phyloP scores from a whole-genome alignment of 2,113 vertebrate genomes.

The Paraplagusia blochii region DNA sequence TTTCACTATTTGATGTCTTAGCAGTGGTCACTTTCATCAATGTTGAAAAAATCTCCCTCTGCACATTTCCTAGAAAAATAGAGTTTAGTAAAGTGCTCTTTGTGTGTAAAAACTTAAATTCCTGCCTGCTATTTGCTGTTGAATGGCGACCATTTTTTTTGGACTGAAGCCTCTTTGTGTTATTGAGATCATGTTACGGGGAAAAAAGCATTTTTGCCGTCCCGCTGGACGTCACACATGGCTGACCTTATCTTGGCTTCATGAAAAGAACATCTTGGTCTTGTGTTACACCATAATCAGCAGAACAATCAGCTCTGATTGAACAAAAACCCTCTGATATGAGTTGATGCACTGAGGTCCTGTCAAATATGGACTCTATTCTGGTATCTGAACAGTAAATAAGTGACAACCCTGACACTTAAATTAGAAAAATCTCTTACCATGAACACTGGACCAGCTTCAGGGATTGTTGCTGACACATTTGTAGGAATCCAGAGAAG shows the following conservation, averaged over 20 bases:
- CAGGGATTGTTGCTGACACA: slow-evolving; percentile 45
- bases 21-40: slow-evolving; percentile 21
- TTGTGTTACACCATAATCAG: slow-evolving; percentile 14
- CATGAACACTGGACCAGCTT: slow-evolving; percentile 13
- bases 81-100: slow-evolving; percentile 3
- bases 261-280: slow-evolving; percentile 16
- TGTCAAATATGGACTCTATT: not conserved
- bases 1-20: slow-evolving; percentile 17
- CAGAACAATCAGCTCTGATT: not conserved
- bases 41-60: slow-evolving; percentile 13
- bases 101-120: not conserved
- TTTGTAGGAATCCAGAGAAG: slow-evolving; percentile 47
- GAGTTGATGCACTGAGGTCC: too few relatives aligned
- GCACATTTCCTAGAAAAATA: slow-evolving; percentile 26
- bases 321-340: too few relatives aligned
- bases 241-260: slow-evolving; percentile 24
- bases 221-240: slow-evolving; percentile 19
- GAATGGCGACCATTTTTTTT: slow-evolving; percentile 13
- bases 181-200: slow-evolving; percentile 22
- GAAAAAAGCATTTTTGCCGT: slow-evolving; percentile 19
- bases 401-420: not conserved
- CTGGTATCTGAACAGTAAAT: not conserved
- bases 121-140: not conserved
- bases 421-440: slow-evolving; percentile 5
- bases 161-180: slow-evolving; percentile 30